These are phyloP conservation scores for Lathamus discolor DNA, from an alignment of 2,113 vertebrate genomes.

Conservation along the genomic window DNA sequence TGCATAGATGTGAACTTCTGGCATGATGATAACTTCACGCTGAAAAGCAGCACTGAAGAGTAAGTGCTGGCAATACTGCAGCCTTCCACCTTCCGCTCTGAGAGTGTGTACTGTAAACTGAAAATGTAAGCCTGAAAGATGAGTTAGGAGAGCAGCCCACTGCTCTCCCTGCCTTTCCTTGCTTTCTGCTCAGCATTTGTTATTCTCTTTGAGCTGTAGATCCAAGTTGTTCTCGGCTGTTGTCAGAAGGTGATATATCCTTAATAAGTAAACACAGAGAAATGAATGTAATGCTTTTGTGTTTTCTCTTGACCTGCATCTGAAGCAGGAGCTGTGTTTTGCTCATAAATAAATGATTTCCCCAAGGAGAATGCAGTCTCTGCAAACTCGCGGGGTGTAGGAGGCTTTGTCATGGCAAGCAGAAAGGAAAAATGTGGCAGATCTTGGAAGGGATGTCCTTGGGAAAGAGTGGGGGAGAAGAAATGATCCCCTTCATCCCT, in stretches of 20 bases:
- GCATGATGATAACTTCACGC: not conserved
- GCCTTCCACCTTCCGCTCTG: not conserved
- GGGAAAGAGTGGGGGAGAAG: not conserved
- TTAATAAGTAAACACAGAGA: not conserved
- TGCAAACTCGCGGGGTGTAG: not conserved
- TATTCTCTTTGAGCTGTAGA: not conserved
- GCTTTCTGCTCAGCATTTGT: not conserved
- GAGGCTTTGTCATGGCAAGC: not conserved
- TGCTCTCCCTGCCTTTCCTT: not conserved
- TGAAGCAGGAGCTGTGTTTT: not conserved
- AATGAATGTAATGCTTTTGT: not conserved
- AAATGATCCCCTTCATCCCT: fast-evolving
- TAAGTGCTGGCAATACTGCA: not conserved
- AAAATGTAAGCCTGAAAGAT: not conserved
- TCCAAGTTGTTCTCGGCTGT: not conserved
- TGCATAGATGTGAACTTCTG: not conserved
- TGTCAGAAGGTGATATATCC: not conserved
- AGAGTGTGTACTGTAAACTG: not conserved
- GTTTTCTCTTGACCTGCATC: not conserved
- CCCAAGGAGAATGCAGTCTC: not conserved
- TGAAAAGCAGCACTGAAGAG: not conserved
- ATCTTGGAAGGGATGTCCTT: not conserved
- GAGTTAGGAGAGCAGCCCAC: not conserved
- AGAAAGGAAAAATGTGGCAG: not conserved
- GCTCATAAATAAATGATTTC: not conserved